Percentiles rank a stretch among this genome's conserved stretches.
phyloP scores from a whole-genome alignment of 2,888 invertebrate genomes.

The Plusia festucae region DNA sequence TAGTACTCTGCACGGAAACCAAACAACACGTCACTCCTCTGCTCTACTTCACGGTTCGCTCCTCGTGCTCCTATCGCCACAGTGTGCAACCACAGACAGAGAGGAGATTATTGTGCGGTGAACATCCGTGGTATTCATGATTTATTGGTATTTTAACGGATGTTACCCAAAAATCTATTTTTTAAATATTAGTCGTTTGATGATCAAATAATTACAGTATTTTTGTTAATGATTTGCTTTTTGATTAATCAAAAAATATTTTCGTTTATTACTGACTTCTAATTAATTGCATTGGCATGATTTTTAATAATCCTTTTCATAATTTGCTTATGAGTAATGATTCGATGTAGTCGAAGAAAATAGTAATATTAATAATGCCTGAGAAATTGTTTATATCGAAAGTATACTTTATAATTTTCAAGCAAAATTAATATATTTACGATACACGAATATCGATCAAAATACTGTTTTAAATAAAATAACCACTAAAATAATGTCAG shows the following conservation, averaged over 20 bases:
- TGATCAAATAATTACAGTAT: background rate
- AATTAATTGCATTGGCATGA: background rate
- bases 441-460: conserved; percentile 65
- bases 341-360: background rate
- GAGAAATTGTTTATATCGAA: background rate
- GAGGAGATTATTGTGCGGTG: conserved; percentile 1
- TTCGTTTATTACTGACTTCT: background rate
- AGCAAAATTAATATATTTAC: conserved; percentile 43
- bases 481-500: background rate
- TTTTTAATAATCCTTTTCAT: background rate
- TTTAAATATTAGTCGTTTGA: no score
- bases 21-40: conserved; percentile 6
- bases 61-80: conserved; percentile 24
- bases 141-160: background rate
- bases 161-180: background rate
- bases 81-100: conserved; percentile 12
- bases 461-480: conserved; percentile 27
- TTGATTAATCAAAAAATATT: no score
- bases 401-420: conserved; percentile 38
- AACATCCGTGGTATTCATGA: background rate
- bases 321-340: background rate
- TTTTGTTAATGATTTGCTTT: background rate
- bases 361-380: background rate
- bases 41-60: background rate
- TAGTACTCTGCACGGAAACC: conserved; percentile 80